Conservation (phyloP, 2,888 invertebrate genomes). For the Parochlus steinenii region DNA sequence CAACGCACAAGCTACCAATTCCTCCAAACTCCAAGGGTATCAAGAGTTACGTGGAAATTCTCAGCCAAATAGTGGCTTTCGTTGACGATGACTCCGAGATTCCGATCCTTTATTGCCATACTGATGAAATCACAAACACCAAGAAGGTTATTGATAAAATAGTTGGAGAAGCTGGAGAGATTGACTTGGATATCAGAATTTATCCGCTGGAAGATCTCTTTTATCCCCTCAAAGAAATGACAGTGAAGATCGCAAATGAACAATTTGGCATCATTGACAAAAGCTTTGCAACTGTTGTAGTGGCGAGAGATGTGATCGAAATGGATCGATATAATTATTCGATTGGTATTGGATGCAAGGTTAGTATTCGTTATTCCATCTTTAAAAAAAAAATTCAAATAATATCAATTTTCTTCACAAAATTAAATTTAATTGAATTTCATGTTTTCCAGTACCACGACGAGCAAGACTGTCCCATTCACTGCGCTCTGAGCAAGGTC, state of each 20-base stretch:
- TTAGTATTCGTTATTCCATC: too few relatives aligned
- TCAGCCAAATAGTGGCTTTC: neutral
- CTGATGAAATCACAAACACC: too few relatives aligned
- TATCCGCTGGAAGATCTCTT: too few relatives aligned
- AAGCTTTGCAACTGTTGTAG: too few relatives aligned
- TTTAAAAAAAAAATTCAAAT: neutral
- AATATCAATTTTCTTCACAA: neutral
- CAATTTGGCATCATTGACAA: neutral
- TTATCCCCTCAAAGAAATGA: too few relatives aligned
- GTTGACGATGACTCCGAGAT: neutral
- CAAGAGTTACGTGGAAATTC: neutral
- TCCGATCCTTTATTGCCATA: too few relatives aligned
- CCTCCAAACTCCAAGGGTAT: neutral
- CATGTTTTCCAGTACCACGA: neutral
- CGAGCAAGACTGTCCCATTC: neutral
- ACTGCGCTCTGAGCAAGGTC: constrained; percentile 3
- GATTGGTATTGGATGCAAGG: too few relatives aligned
- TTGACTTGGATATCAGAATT: neutral
- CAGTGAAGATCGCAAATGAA: constrained; percentile 1
- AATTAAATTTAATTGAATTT: neutral
- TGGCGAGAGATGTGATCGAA: too few relatives aligned
- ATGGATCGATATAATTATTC: too few relatives aligned
- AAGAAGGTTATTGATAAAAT: neutral
- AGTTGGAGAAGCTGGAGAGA: neutral
- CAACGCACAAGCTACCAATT: neutral